Evolutionary conservation across 2,888 invertebrate species (phyloP), one percentile per base, ranked within the genome.

Genomic region (Drosophila paramelanica): DNA sequence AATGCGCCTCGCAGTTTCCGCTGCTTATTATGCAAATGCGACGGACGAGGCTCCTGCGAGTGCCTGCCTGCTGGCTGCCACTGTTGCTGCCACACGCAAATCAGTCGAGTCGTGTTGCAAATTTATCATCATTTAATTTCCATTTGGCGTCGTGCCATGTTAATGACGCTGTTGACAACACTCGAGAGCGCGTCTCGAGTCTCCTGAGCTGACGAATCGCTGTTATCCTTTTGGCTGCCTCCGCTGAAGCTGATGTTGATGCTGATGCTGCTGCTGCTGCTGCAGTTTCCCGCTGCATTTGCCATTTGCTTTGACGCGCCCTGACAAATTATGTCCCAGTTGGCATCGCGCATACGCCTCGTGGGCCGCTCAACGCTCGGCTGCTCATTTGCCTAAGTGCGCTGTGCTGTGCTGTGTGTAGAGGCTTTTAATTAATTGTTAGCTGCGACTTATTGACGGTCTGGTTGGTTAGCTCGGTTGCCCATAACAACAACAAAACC

Each of bases 131-230:
- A 87, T 86, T 88, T 86, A 84, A 87, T 87, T 82, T 86, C 85
- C 88, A 86, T 88, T 85, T 83, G 82, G 73, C 78, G 74, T 81
- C 85, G 81, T 86, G 85, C 78, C 73, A 79, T 73, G 81, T 86
- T 89, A 89, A 89, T 88, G 89, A 88, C 82, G 89, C 76, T 82
- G 89, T 89, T 88, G 89, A 88, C 88, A 81, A 73, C 76, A 80
- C 84, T 80, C 76, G 71, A 73, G 77, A 73, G 74, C 67, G 69
- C 75, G 76, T 76, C 75, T 75, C 67, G 75, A 75, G 74, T 53
- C 67, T 68, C 67, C 67, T 46, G 58, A 43, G 47, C 47, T 70
- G 71, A 68, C 67, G 74, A 67, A 80, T 84, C 83, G 71, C 56
- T 64, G 83, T 72, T 78, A 80, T 86, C 83, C 81, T 83, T 80